Base-by-base conservation (phyloP, 2,888 invertebrate genomes). In the Chymomyza procnemis region DNA sequence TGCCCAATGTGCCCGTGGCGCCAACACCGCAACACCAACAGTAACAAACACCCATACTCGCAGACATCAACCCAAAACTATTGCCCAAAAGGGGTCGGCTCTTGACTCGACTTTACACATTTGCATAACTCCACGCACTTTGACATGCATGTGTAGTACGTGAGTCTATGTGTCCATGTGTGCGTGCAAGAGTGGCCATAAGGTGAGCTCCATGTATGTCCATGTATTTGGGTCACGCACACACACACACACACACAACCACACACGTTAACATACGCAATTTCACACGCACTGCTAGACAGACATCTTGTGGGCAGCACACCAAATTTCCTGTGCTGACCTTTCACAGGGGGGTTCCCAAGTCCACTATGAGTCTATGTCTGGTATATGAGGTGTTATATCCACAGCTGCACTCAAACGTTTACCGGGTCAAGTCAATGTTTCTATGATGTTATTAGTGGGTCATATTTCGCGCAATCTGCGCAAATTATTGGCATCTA, bases 51-150 rank as follows among this genome's bases (percentile, higher is more conserved):
- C 78, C 71, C 67, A n/a, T n/a, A n/a, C n/a, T n/a, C n/a, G n/a
- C n/a, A n/a, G n/a, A n/a, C n/a, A n/a, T 47, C 50, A 16, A 9
- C 14, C 22, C 54, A 54, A 54, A 8, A 18, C 8, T 54, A 14
- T 54, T 54, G 54, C 12, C 4, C 4, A 6, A 1, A 18, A 21
- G 19, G 4, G 54, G 6, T 75, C n/a, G 9, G 54, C 22, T 19
- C 54, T 54, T 14, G 22, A 54, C 54, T 21, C 54, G 14, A 9
- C 54, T 54, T 19, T 54, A 19, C 54, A 6, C 73, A 81, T 81
- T 81, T 81, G 85, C 81, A 81, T 86, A 81, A 86, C 81, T 86
- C 66, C 79, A 81, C 87, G 87, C 87, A 81, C 85, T 81, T 86
- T 81, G 81, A 81, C 78, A 85, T 54, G 54, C 54, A 19, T 79